Evolutionary conservation across 2,888 invertebrate species (phyloP).

Genomic region (Spisula solida): DNA sequence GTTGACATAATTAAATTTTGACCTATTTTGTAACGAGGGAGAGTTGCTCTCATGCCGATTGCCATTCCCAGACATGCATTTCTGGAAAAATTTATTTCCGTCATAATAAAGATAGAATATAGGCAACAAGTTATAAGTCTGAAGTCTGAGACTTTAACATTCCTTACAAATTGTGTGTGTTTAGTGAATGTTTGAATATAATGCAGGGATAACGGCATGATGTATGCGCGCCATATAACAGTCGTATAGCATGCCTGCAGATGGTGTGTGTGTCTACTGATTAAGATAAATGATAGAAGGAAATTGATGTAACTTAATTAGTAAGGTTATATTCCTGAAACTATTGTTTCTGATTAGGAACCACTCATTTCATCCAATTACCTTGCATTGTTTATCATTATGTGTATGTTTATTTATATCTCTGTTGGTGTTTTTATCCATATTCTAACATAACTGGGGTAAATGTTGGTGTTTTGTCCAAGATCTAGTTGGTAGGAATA

Average conservation of each 20-base stretch:
- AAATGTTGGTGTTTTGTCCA: not conserved
- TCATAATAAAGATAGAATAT: not conserved
- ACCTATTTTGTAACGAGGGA: not conserved
- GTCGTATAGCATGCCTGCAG: not conserved
- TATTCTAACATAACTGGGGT: not conserved
- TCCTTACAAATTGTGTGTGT: not conserved
- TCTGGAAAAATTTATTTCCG: not conserved
- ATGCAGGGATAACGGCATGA: not conserved
- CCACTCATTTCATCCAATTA: not conserved
- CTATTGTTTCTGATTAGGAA: not conserved
- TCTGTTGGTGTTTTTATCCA: not conserved
- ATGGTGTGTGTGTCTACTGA: not conserved
- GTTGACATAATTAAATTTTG: not conserved
- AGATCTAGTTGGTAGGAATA: not conserved
- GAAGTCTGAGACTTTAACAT: slow-evolving; percentile 3
- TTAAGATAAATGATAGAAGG: not conserved
- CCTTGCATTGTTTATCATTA: not conserved
- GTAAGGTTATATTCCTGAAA: not conserved
- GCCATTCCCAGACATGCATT: not conserved
- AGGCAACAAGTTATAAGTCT: not conserved
- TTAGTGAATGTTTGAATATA: not conserved
- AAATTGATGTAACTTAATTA: slow-evolving; percentile 4
- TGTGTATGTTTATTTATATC: slow-evolving; percentile 15
- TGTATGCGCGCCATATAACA: not conserved
- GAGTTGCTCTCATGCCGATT: too few species aligned